Evolutionary conservation across 2,113 vertebrate genomes (phyloP).

Genomic region (Muntiacus reevesi): DNA sequence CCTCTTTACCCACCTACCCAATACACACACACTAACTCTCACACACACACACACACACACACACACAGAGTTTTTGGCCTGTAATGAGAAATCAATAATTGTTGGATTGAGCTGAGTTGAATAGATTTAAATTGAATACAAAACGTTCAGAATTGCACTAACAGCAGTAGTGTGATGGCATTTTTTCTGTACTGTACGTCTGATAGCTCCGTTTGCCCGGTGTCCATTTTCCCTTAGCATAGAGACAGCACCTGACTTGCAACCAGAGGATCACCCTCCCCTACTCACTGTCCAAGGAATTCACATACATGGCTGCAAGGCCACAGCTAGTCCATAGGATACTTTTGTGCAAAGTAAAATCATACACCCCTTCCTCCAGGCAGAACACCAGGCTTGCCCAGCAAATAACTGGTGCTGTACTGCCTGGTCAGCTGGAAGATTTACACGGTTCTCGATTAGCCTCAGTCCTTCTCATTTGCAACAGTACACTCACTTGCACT

Average conservation of each 20-base stretch:
- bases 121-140: not conserved
- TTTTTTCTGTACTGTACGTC: not conserved
- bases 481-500: not conserved
- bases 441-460: accelerated
- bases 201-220: not conserved
- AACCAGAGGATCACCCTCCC: not conserved
- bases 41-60: no score
- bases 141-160: not conserved
- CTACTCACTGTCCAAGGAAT: not conserved
- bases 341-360: not conserved
- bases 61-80: not conserved
- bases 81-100: not conserved
- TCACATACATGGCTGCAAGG: not conserved
- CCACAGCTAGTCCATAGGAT: not conserved
- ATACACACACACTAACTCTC: no score
- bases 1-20: not conserved
- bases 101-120: not conserved
- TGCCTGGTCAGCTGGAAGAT: not conserved
- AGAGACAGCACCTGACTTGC: not conserved
- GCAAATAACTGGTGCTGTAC: not conserved
- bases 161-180: no score
- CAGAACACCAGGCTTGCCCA: not conserved
- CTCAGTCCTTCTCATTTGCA: not conserved
- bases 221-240: not conserved
- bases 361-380: not conserved